Evolutionary conservation across 2,113 vertebrate species (phyloP).

Genomic region (Calidris pugnax): DNA sequence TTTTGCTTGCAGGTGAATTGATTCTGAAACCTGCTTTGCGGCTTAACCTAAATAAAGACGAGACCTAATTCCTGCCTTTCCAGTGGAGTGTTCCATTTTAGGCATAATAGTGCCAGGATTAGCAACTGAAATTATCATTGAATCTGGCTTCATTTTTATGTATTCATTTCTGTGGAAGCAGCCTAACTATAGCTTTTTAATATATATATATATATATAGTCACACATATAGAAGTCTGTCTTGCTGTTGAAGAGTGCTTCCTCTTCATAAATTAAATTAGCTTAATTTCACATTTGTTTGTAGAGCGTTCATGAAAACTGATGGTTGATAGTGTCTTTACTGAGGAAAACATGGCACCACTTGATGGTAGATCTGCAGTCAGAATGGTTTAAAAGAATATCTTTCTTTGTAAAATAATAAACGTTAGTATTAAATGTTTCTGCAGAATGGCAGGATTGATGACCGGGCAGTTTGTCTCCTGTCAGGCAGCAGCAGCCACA

Average conservation of each 20-base stretch:
- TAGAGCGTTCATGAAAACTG: not conserved
- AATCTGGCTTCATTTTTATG: not conserved
- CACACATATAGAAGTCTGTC: not conserved
- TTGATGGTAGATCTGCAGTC: not conserved
- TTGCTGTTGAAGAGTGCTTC: not conserved
- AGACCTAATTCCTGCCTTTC: not conserved
- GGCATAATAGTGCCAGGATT: not conserved
- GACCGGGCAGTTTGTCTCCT: not conserved
- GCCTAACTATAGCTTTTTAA: not conserved
- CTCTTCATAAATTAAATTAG: not conserved
- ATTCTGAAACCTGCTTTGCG: not conserved
- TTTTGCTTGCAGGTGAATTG: not conserved
- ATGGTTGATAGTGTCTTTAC: not conserved
- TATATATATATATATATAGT: not conserved
- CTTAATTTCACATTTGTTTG: not conserved
- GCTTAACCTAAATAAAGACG: not conserved
- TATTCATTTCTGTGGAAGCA: not conserved
- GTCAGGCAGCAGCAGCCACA: not conserved
- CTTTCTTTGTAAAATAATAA: not conserved
- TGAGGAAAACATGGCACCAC: accelerated
- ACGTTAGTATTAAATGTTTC: not conserved
- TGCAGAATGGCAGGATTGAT: not conserved
- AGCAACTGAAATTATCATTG: not conserved
- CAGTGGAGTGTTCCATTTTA: not conserved
- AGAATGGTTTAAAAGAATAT: not conserved